Percentiles rank a stretch among this genome's conserved stretches.
Conservation (phyloP, 2,113 vertebrate genomes). For the Gopherus evgoodei region DNA sequence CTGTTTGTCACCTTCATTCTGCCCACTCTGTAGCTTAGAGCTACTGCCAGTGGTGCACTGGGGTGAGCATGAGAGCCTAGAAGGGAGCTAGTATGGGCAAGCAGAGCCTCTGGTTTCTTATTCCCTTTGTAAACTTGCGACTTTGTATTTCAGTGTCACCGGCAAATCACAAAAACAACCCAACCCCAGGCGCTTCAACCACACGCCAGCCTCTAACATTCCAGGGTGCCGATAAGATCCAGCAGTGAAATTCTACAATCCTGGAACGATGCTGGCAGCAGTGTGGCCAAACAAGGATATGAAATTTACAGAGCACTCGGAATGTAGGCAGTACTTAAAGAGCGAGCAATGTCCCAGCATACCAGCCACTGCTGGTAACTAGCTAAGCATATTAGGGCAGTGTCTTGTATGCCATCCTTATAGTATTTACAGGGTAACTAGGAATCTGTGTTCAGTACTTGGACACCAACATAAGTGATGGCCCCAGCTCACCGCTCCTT, state of each 20-base stretch:
- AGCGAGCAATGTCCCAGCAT: not conserved
- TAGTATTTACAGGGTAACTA: not conserved
- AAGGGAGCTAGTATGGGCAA: not conserved
- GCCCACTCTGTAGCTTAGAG: not conserved
- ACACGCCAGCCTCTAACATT: not conserved
- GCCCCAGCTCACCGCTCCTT: not conserved
- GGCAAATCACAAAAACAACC: not conserved
- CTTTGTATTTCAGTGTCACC: not conserved
- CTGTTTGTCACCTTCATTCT: not conserved
- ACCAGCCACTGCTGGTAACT: not conserved
- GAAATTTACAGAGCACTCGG: not conserved
- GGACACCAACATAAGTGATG: not conserved
- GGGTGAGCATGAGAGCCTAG: not conserved
- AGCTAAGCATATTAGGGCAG: not conserved
- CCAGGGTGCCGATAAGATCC: not conserved
- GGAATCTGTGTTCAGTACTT: not conserved
- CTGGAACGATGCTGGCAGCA: not conserved
- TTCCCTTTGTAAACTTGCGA: not conserved
- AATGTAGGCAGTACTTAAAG: accelerated
- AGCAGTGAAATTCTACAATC: not conserved
- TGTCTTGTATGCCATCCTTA: not conserved
- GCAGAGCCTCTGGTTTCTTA: not conserved
- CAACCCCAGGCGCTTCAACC: not conserved
- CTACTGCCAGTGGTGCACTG: not conserved
- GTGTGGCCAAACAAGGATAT: not conserved